Conservation (phyloP, 2,113 vertebrate genomes). For the Alouatta palliata region DNA sequence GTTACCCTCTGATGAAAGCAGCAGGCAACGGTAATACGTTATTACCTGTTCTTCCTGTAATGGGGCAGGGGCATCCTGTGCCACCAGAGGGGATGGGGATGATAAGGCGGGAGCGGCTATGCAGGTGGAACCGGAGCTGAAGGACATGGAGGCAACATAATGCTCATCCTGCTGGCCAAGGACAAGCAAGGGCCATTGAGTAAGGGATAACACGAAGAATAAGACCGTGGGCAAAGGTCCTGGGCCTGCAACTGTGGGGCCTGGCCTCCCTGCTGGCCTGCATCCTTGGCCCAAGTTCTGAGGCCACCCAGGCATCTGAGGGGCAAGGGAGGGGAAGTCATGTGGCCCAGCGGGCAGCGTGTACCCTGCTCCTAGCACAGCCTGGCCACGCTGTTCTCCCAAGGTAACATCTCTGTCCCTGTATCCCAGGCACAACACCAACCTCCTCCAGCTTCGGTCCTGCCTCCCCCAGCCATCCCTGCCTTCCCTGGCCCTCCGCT, state of each 20-base stretch:
- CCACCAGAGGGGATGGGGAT: neutral
- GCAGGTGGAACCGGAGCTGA: too few species aligned
- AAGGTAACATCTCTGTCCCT: neutral
- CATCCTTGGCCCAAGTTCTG: constrained; percentile 4
- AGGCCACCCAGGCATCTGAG: neutral
- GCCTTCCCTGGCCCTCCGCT: neutral
- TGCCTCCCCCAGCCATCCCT: neutral
- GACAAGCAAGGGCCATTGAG: neutral
- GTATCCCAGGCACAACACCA: too few species aligned
- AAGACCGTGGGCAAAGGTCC: neutral
- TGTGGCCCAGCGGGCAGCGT: neutral
- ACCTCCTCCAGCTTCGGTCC: neutral
- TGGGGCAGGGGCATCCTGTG: neutral
- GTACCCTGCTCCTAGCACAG: neutral
- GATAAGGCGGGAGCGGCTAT: neutral
- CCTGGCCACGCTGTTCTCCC: neutral
- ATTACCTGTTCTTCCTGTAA: neutral
- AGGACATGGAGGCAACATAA: too few species aligned
- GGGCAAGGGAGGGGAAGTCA: neutral
- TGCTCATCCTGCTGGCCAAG: neutral
- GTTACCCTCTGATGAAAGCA: neutral
- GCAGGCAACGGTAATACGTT: neutral
- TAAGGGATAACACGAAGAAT: neutral
- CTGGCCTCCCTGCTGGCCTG: neutral
- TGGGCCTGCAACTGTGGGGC: constrained; percentile 11